Evolutionary conservation across 2,113 vertebrate genomes (phyloP).

Genomic region (Tenebrosternarchus preto): DNA sequence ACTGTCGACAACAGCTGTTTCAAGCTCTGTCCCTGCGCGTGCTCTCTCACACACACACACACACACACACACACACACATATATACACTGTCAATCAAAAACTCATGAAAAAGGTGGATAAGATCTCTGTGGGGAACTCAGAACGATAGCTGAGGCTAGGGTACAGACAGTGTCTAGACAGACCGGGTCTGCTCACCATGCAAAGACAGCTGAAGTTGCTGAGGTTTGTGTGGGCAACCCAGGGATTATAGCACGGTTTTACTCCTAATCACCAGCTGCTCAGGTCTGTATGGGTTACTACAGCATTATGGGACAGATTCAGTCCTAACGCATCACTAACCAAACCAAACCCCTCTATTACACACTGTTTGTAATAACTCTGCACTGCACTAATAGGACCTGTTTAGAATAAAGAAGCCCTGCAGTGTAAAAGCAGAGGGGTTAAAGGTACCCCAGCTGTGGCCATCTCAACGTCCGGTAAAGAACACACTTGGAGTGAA

Average conservation of each 20-base stretch:
- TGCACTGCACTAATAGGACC: too few relatives aligned
- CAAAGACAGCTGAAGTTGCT: not conserved
- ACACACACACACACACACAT: constrained; percentile 32
- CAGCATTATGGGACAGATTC: too few relatives aligned
- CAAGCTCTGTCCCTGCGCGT: constrained; percentile 11
- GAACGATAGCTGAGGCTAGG: not conserved
- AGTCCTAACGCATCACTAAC: too few relatives aligned
- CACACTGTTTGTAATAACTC: not conserved
- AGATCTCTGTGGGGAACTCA: constrained; percentile 11
- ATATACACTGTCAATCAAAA: not conserved
- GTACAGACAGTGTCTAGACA: constrained; percentile 15
- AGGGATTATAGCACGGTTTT: too few relatives aligned
- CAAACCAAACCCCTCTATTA: too few relatives aligned
- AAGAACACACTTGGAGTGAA: too few relatives aligned
- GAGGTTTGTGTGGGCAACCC: not conserved
- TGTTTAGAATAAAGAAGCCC: too few relatives aligned
- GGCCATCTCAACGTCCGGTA: too few relatives aligned
- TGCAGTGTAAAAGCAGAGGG: too few relatives aligned
- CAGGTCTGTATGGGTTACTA: too few relatives aligned
- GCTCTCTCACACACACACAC: constrained; percentile 10
- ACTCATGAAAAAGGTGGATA: not conserved
- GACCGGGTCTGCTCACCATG: not conserved
- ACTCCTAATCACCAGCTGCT: too few relatives aligned
- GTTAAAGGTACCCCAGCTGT: too few relatives aligned
- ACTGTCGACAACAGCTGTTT: constrained; percentile 38